A percentile compares a stretch with the other conserved stretches of the same genome.
Conservation (phyloP, 2,113 vertebrate species). For the Pyxicephalus adspersus region DNA sequence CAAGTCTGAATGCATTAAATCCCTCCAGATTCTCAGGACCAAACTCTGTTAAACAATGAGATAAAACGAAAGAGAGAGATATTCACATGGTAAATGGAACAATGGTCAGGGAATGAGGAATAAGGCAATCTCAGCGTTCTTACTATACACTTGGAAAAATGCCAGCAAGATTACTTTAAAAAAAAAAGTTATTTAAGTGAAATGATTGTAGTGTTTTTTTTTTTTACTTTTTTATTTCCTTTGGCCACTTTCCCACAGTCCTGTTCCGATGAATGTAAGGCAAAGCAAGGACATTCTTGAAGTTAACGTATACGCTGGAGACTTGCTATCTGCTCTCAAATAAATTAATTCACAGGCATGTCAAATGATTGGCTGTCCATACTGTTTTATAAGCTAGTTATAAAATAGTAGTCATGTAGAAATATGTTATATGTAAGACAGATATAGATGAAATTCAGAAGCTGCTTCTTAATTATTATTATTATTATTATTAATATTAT, state of each 20-base stretch:
- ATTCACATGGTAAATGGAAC: constrained; percentile 44
- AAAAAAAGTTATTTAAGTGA: constrained; percentile 12
- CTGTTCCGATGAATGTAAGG: constrained; percentile 38
- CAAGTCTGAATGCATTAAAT: constrained; percentile 29
- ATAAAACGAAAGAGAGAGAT: constrained; percentile 16
- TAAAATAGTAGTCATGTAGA: background rate
- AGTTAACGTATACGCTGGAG: constrained; percentile 40
- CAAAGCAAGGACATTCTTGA: constrained; percentile 50
- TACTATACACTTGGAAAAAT: constrained; percentile 35
- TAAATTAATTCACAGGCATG: constrained; percentile 1
- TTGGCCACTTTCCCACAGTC: constrained; percentile 52
- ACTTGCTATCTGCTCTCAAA: constrained; percentile 25
- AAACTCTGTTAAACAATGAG: constrained; percentile 22
- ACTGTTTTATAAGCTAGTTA: constrained; percentile 7
- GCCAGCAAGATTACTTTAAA: constrained; percentile 41
- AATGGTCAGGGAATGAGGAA: constrained; percentile 39
- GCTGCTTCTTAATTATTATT: no score
- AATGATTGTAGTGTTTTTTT: constrained; percentile 20
- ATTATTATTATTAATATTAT: no score
- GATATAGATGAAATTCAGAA: background rate
- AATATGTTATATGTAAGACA: background rate
- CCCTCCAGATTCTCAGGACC: constrained; percentile 32
- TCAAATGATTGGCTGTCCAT: background rate
- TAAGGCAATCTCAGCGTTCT: constrained; percentile 19
- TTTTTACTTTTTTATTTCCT: constrained; percentile 12